Base-by-base conservation (phyloP, 1,140 invertebrate genomes). In the Cyclargus thomasi region DNA sequence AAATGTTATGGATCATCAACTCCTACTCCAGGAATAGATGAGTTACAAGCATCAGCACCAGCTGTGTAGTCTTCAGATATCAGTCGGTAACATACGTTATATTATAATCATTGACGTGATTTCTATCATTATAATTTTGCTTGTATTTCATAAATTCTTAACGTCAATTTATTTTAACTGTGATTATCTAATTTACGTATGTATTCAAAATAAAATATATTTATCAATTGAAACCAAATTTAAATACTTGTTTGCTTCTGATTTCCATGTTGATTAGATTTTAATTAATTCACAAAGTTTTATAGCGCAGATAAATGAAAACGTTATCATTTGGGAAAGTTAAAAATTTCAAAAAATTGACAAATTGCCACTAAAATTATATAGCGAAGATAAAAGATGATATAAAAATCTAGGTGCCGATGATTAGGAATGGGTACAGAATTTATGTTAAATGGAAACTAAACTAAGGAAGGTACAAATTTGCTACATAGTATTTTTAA, bases 1-100 rank as follows among this genome's bases (percentile, higher is more conserved):
- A 59, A 59, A 59, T 59, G 39, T 47, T 47, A 47, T 47, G 39
- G 39, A 47, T 47, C 39, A 47, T 47, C 39, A 47, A 47, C 4
- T 14, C 39, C 14, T 8, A 47, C 10, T 47, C 6, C 39, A 8
- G 14, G 39, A 47, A 47, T 47, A 47, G 39, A 47, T 16, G 39
- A 47, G 39, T 16, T 47, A 11, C 14, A 47, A 47, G 39, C 39
- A 47, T 47, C 0, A 29, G 39, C 14, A 14, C 14, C 10, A 14
- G 39, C 39, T 11, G 14, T 2, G 10, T 14, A 39, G 10, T 39
- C 1, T 47, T 47, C 39, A 47, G 3, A 47, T 29, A 29, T 29
- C 8, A 29, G 53, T 2, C n/a, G 14, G 53, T 55, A 55, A 16
- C 1, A 18, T 18, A n/a, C n/a, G n/a, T n/a, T n/a, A n/a, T n/a